Evolutionary conservation across 2,797 vertebrate genomes (phyloP).

Genomic region (Eupleurogrammus muticus): DNA sequence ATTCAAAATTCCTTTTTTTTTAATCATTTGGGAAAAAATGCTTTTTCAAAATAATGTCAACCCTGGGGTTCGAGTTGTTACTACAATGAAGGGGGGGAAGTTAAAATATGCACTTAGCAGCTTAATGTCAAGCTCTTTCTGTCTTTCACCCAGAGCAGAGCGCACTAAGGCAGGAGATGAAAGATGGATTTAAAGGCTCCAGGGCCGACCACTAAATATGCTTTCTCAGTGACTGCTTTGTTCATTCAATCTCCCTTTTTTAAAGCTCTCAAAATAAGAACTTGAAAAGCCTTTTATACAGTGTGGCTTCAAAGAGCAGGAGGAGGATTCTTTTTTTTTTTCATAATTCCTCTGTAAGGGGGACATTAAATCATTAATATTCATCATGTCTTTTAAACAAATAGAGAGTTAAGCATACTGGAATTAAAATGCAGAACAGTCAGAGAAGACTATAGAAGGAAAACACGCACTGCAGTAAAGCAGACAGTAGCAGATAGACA

Average conservation of each 20-base stretch:
- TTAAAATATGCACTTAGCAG: conserved; percentile 64
- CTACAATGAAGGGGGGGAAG: conserved; percentile 35
- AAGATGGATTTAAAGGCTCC: conserved; percentile 74
- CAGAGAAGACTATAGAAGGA: conserved; percentile 31
- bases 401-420: conserved; percentile 36
- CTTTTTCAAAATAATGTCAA: conserved; percentile 8
- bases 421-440: conserved; percentile 40
- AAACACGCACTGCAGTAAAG: conserved; percentile 37
- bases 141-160: conserved; percentile 52
- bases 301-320: conserved; percentile 69
- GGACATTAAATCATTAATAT: conserved; percentile 58
- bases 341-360: conserved; percentile 33
- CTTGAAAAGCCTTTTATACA: conserved; percentile 69
- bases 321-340: conserved; percentile 22
- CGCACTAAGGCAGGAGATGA: conserved; percentile 67
- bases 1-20: background rate
- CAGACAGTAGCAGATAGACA: conserved; percentile 14
- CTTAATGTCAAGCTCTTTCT: conserved; percentile 66
- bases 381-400: conserved; percentile 50
- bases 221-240: conserved; percentile 76
- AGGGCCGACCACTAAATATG: conserved; percentile 67
- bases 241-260: conserved; percentile 72
- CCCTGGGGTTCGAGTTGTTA: conserved; percentile 40
- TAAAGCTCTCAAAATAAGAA: conserved; percentile 74
- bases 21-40: conserved; percentile 9